A percentile compares a stretch with the other conserved stretches of the same genome.
These are phyloP conservation scores for Capreolus pygargus DNA, from an alignment of 2,113 vertebrate species.

Conservation along the genomic window DNA sequence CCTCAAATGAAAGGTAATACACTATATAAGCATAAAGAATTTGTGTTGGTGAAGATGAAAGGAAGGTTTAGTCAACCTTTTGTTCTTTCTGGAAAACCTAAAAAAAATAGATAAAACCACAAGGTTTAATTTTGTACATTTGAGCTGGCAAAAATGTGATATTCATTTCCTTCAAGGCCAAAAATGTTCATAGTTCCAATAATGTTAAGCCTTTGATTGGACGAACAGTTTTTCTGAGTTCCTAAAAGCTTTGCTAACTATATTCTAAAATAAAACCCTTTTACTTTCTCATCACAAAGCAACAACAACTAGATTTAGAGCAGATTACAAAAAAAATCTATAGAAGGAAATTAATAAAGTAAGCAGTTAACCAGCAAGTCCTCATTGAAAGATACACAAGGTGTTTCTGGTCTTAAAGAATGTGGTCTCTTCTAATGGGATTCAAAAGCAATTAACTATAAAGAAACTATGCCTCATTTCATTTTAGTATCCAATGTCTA, in stretches of 20 bases:
- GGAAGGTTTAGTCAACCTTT: slow-evolving; percentile 41
- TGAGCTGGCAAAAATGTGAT: slow-evolving; percentile 39
- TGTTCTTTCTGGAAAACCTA: slow-evolving; percentile 52
- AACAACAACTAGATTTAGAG: slow-evolving; percentile 1
- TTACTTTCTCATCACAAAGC: background rate
- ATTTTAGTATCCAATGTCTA: background rate
- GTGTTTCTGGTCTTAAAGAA: slow-evolving; percentile 14
- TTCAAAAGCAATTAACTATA: background rate
- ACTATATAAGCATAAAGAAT: slow-evolving; percentile 28
- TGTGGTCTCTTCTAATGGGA: background rate
- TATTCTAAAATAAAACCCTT: slow-evolving; percentile 28
- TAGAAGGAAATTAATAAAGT: slow-evolving; percentile 20
- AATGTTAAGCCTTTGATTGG: slow-evolving; percentile 23
- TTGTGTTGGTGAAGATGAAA: slow-evolving; percentile 54
- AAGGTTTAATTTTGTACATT: slow-evolving; percentile 56
- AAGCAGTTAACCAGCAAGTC: slow-evolving; percentile 30
- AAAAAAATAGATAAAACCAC: slow-evolving; percentile 57
- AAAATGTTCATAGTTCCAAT: slow-evolving; percentile 46
- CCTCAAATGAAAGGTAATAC: slow-evolving; percentile 36
- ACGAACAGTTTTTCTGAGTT: slow-evolving; percentile 28
- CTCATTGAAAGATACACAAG: background rate
- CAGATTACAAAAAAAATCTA: background rate
- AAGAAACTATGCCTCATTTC: background rate
- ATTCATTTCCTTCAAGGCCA: slow-evolving; percentile 47
- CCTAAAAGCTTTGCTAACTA: slow-evolving; percentile 30